Conservation (phyloP, 2,113 vertebrate genomes). For the Tenebrosternarchus preto region DNA sequence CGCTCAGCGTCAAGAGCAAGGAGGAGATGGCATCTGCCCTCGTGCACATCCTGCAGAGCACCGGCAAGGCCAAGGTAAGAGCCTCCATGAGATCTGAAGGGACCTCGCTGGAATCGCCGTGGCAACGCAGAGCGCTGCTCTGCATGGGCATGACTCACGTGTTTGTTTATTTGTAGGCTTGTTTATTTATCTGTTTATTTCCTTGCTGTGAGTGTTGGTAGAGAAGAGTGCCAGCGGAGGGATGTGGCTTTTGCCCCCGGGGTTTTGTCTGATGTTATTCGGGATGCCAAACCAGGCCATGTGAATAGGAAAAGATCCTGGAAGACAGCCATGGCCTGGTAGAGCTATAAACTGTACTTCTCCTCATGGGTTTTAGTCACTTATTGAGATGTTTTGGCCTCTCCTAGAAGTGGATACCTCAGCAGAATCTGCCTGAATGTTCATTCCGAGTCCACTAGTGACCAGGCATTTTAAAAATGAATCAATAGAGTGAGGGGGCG, state of each 20-base stretch:
- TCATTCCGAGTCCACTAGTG: background rate
- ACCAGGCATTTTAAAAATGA: background rate
- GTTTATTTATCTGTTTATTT: background rate
- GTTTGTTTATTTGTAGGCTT: background rate
- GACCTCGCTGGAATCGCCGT: background rate
- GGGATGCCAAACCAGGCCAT: background rate
- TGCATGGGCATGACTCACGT: conserved; percentile 8
- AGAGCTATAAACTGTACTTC: background rate
- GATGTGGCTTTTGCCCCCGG: background rate
- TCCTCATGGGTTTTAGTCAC: background rate
- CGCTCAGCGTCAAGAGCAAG: conserved; percentile 91
- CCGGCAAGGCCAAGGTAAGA: conserved; percentile 93
- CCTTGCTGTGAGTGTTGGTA: background rate
- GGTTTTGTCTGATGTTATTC: background rate
- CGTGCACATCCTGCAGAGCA: conserved; percentile 98
- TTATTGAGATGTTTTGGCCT: background rate
- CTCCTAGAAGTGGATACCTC: background rate
- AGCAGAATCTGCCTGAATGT: conserved; percentile 28
- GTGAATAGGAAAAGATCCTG: background rate
- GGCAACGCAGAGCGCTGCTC: background rate
- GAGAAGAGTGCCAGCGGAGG: background rate
- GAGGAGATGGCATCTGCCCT: conserved; percentile 92
- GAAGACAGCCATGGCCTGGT: background rate
- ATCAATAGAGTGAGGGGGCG: conserved; percentile 5
- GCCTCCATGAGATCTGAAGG: background rate